These are phyloP conservation scores for Microcebus griseorufus DNA, from an alignment of 2,113 vertebrate genomes.

Conservation along the genomic window DNA sequence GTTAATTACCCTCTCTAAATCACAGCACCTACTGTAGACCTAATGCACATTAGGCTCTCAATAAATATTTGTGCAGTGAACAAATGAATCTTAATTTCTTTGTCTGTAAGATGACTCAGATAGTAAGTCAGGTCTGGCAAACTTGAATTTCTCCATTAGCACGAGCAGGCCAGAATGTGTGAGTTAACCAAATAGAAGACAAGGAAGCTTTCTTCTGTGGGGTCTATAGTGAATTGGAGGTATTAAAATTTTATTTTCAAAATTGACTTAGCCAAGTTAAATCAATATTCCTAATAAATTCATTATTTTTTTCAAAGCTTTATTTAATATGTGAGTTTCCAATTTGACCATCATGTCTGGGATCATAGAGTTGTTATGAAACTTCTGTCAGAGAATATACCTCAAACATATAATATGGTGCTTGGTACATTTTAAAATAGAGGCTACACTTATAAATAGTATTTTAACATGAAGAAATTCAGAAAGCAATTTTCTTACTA, in stretches of 20 bases:
- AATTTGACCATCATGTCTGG: background rate
- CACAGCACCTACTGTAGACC: background rate
- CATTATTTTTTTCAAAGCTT: background rate
- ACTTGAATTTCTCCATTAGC: background rate
- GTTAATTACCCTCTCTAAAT: background rate
- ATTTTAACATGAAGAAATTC: background rate
- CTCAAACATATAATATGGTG: background rate
- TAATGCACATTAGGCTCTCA: background rate
- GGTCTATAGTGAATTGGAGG: background rate
- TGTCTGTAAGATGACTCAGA: background rate
- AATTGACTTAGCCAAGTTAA: background rate
- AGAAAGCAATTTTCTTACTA: background rate
- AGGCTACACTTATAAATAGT: background rate
- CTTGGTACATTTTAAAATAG: background rate
- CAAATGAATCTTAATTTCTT: slow-evolving; percentile 39
- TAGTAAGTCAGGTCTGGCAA: background rate
- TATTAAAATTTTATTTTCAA: slow-evolving; percentile 43
- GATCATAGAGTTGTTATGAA: background rate
- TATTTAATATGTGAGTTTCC: slow-evolving; percentile 4
- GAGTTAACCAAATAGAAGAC: background rate
- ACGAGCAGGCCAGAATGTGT: background rate
- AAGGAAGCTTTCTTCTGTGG: background rate
- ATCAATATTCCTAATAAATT: background rate
- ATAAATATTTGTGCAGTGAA: slow-evolving; percentile 58
- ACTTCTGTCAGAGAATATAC: background rate